Base-by-base conservation (phyloP, 2,113 vertebrate species). In the Aegotheles bennettii region DNA sequence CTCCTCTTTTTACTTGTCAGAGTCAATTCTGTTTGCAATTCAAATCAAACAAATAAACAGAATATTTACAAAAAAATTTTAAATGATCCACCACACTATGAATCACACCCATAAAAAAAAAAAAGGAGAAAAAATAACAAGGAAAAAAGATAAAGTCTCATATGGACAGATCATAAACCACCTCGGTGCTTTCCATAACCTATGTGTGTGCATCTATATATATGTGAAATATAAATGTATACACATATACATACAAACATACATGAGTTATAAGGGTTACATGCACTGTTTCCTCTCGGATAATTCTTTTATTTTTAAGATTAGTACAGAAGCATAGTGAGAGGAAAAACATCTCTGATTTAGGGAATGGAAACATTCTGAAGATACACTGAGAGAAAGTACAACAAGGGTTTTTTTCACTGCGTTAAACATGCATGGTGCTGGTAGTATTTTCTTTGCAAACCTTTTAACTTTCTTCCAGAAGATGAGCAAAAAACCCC, bases 1-100 rank as follows among this genome's bases (percentile, higher is more conserved):
- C 80, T 67, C 74, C 98, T 98, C 98, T 98, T 99, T 99, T 98
- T 95, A 96, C 93, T 96, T 96, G 91, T 85, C 96, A 97, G 91
- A 97, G 93, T 97, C 96, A 74, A 94, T 97, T 97, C 96, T 97
- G 94, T 97, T 97, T 98, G 96, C 95, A 94, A 97, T 97, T 97
- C 96, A 98, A 98, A 98, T 98, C 91, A 97, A 97, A 97, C 92
- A 98, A 94, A 96, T 83, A 96, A 95, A 95, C 73, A 94, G 96
- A 97, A 96, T 93, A 96, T 47, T 92, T 85, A 85, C 63, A 84
- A 95, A 83, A 90, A 77, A 78, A 64, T 31, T 88, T 54, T 64
- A 63, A 84, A 68, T 91, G 7, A 57, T 93, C 42, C 69, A 57
- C 53, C 68, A 69, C 11, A 47, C 20, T 57, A 71, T 11, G 8